Conservation (phyloP, 1,140 invertebrate genomes). For the Drosophila auraria region DNA sequence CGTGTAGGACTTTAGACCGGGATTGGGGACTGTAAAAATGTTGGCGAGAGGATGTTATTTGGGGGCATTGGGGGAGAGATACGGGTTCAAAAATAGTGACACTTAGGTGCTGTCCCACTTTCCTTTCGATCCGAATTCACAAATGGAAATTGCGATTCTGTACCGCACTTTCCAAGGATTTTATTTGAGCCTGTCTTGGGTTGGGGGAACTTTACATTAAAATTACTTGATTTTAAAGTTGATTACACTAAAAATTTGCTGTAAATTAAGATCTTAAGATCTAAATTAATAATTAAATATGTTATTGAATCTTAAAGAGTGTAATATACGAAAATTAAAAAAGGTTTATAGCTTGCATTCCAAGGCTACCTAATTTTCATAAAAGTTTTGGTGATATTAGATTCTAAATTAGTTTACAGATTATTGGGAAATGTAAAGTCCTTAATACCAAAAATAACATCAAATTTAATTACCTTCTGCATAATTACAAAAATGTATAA, state of each 20-base stretch:
- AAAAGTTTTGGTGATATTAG: too few relatives aligned
- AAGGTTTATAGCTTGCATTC: too few relatives aligned
- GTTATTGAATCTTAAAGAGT: not conserved
- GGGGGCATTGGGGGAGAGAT: conserved; percentile 6
- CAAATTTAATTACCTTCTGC: too few relatives aligned
- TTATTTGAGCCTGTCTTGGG: too few relatives aligned
- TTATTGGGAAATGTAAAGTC: too few relatives aligned
- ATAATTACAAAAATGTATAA: too few relatives aligned
- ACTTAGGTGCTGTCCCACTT: conserved; percentile 75
- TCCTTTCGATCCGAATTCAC: conserved; percentile 57
- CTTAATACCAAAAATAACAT: too few relatives aligned
- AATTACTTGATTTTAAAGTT: not conserved
- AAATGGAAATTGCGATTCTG: conserved; percentile 63
- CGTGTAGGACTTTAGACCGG: conserved; percentile 53
- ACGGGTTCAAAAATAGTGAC: conserved; percentile 68
- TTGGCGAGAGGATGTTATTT: conserved; percentile 3
- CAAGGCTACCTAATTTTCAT: too few relatives aligned
- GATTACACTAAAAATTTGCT: not conserved
- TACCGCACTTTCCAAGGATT: not conserved
- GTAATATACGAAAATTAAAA: too few relatives aligned
- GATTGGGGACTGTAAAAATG: conserved; percentile 27
- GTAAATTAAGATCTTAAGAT: not conserved
- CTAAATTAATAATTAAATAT: not conserved
- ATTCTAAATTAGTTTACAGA: too few relatives aligned
- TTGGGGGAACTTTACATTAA: conserved; percentile 10